A percentile compares a stretch with the other conserved stretches of the same genome.
These are phyloP conservation scores for Propsilocerus akamusi DNA, from an alignment of 1,140 invertebrate species.

Conservation along the genomic window DNA sequence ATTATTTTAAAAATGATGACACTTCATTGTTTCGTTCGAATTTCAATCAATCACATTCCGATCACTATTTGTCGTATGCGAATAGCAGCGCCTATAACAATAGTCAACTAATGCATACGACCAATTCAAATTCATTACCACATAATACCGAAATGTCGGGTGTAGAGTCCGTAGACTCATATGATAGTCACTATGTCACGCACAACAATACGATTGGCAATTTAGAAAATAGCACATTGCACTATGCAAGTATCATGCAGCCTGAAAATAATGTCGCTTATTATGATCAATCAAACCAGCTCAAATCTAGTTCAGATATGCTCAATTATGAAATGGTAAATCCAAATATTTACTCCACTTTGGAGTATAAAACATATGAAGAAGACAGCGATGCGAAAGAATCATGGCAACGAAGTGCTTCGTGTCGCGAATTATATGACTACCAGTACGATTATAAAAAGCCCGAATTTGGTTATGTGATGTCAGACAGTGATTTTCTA, in stretches of 20 bases:
- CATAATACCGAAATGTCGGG: constrained; percentile 21
- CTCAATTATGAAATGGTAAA: constrained; percentile 30
- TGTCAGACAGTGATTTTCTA: constrained; percentile 21
- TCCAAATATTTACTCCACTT: constrained; percentile 29
- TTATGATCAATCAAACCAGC: not conserved
- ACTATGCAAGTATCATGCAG: constrained; percentile 4
- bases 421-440: constrained; percentile 56
- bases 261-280: not conserved
- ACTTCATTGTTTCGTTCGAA: not conserved
- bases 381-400: constrained; percentile 15
- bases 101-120: not conserved
- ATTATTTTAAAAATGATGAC: not conserved
- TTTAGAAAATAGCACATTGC: constrained; percentile 8
- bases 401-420: constrained; percentile 54
- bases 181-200: constrained; percentile 21
- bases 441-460: constrained; percentile 33
- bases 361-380: constrained; percentile 14
- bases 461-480: constrained; percentile 11
- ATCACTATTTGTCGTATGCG: not conserved
- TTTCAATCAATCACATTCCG: not conserved
- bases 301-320: constrained; percentile 25
- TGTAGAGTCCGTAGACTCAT: constrained; percentile 22
- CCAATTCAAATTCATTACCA: constrained; percentile 19
- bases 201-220: constrained; percentile 20
- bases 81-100: not conserved